Base-by-base conservation (phyloP, 2,888 invertebrate genomes). In the Enchytraeus crypticus region DNA sequence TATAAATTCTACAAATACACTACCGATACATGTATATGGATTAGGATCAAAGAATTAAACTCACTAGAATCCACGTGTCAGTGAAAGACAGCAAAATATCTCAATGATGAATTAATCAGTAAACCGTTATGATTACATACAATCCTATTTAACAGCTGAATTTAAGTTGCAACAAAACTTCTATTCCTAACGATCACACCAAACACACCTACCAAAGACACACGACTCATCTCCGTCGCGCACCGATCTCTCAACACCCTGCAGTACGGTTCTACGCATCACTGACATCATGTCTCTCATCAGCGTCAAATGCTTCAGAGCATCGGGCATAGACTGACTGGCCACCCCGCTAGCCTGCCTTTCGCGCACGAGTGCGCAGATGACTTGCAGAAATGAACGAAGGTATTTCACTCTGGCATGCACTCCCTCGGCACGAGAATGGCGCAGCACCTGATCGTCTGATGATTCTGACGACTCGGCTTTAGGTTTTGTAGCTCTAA, bases 221-320 rank as follows among this genome's bases (percentile, higher is more conserved):
- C 49, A 47, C 8, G 49, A 21, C 18, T 47, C 57, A 29, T 47
- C 57, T 11, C 46, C 57, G 21, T 57, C 60, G 33, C 26, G 26
- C 8, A 23, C 51, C 5, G 33, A 56, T 18, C 61, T 56, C 26
- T 64, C 26, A 2, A 60, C 54, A 3, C 88, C 89, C 69, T 87
- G 84, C 57, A 83, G 80, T 3, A 88, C 83, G 3, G 90, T 89
- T 71, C 85, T 87, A 71, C 87, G 86, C 73, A 92, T 87, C 51
- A 87, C 82, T 66, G 87, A 87, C 73, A 93, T 84, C 81, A 90
- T 84, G 76, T 93, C 92, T 0, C 86, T 83, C 72, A 90, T 88
- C 63, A 88, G 88, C 61, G 85, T 85, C 59, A 93, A 82, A 64
- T 90, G 81, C 72, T 90, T 88, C 64, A 89, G 88, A 69, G 89